Evolutionary conservation across 2,113 vertebrate genomes (phyloP).

Genomic region (Pavo muticus): DNA sequence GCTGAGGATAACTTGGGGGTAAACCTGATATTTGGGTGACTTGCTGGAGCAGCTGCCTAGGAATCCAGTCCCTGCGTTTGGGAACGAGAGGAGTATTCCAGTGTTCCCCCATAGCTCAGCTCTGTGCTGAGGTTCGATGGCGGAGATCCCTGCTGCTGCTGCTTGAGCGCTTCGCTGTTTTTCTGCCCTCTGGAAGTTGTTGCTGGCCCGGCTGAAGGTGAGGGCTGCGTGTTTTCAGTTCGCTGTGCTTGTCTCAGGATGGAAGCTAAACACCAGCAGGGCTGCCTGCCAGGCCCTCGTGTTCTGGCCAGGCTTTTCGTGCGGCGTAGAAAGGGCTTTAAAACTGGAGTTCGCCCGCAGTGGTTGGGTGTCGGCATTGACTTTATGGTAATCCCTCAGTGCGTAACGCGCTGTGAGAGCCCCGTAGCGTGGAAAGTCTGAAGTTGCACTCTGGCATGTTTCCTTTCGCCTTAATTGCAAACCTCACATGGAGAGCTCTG

Average conservation of each 20-base stretch:
- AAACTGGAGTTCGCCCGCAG: background rate
- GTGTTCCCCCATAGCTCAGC: background rate
- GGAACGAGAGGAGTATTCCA: background rate
- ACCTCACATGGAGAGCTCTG: slow-evolving; percentile 7
- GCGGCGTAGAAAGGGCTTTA: slow-evolving; percentile 12
- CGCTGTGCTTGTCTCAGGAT: slow-evolving; percentile 3
- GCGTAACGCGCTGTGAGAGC: background rate
- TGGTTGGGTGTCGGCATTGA: background rate
- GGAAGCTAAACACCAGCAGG: slow-evolving; percentile 16
- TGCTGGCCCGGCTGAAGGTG: slow-evolving; percentile 21
- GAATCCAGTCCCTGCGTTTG: background rate
- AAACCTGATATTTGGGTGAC: background rate
- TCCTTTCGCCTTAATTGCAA: slow-evolving; percentile 41
- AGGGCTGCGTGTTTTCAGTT: slow-evolving; percentile 34
- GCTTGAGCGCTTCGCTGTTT: background rate
- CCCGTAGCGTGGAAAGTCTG: slow-evolving; percentile 58
- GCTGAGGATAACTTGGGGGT: background rate
- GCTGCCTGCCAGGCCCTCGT: slow-evolving; percentile 21
- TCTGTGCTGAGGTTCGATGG: background rate
- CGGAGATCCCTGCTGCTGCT: background rate
- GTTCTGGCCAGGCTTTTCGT: slow-evolving; percentile 21
- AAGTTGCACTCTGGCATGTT: slow-evolving; percentile 45
- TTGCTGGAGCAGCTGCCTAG: background rate
- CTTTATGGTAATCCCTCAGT: slow-evolving; percentile 48
- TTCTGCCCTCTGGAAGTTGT: slow-evolving; percentile 44